phyloP scores from a whole-genome alignment of 35 echinoderm and acorn worm species.

The Strongylocentrotus purpuratus region DNA sequence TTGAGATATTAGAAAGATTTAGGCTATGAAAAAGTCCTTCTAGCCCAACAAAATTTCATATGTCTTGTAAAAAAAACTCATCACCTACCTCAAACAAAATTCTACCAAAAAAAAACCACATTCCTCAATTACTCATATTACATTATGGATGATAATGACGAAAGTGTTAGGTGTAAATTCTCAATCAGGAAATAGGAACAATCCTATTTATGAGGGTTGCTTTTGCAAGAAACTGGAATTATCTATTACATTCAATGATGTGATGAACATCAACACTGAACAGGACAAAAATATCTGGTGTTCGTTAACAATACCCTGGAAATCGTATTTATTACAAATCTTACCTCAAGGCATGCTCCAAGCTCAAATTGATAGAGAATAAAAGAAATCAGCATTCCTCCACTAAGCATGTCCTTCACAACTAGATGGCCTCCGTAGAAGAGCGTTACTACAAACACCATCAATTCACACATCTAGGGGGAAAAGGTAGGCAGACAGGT shows the following conservation, averaged over 20 bases:
- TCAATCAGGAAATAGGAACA: neutral
- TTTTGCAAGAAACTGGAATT: neutral
- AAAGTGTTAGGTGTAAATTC: too few species aligned
- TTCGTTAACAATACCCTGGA: neutral
- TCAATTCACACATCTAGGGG: neutral
- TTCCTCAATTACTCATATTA: too few species aligned
- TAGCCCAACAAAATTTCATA: too few species aligned
- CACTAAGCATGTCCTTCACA: slow-evolving; percentile 40
- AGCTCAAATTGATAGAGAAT: slow-evolving; percentile 76
- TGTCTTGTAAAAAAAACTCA: too few species aligned
- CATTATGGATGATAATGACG: too few species aligned
- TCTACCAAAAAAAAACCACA: too few species aligned
- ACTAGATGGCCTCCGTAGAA: slow-evolving; percentile 92
- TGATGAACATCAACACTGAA: neutral
- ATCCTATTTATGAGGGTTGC: neutral
- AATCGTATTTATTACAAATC: neutral
- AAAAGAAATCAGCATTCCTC: slow-evolving; percentile 81
- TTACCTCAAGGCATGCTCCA: slow-evolving; percentile 66
- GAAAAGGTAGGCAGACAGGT: too few species aligned
- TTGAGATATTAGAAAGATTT: too few species aligned
- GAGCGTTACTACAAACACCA: slow-evolving; percentile 46
- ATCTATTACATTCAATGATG: neutral
- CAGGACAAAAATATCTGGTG: too few species aligned
- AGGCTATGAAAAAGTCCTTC: too few species aligned
- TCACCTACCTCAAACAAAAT: too few species aligned